Conservation (phyloP, 2,797 vertebrate genomes). For the Gallinago nigripennis region DNA sequence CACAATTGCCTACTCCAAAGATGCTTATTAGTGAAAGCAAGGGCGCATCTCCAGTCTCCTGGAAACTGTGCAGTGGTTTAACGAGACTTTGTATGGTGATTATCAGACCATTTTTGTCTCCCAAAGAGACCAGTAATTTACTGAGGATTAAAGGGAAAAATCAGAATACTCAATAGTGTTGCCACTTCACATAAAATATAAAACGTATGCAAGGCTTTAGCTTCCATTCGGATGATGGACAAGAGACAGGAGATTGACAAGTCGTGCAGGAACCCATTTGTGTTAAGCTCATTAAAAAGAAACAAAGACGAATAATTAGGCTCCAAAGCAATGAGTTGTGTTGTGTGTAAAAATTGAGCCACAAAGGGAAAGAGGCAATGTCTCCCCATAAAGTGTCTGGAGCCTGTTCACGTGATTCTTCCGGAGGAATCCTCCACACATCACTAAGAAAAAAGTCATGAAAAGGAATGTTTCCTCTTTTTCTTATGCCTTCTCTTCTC, state of each 20-base stretch:
- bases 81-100: not conserved
- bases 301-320: not conserved
- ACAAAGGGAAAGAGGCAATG: not conserved
- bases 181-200: not conserved
- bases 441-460: not conserved
- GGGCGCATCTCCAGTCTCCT: not conserved
- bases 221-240: not conserved
- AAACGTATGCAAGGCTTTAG: not conserved
- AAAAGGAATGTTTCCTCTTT: not conserved
- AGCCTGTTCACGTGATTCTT: not conserved
- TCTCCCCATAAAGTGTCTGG: not conserved
- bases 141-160: not conserved
- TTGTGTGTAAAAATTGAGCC: not conserved
- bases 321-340: not conserved
- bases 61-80: not conserved
- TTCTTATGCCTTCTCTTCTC: not conserved
- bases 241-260: not conserved
- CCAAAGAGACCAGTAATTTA: not conserved
- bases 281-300: not conserved
- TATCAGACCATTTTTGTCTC: not conserved
- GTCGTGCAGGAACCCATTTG: not conserved
- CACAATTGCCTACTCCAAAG: not conserved
- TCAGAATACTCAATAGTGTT: not conserved
- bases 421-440: not conserved
- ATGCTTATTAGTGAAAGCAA: not conserved